Evolutionary conservation across 2,888 invertebrate genomes (phyloP), one percentile per base, ranked within the genome.

Genomic region (Coleophora flavipennella): DNA sequence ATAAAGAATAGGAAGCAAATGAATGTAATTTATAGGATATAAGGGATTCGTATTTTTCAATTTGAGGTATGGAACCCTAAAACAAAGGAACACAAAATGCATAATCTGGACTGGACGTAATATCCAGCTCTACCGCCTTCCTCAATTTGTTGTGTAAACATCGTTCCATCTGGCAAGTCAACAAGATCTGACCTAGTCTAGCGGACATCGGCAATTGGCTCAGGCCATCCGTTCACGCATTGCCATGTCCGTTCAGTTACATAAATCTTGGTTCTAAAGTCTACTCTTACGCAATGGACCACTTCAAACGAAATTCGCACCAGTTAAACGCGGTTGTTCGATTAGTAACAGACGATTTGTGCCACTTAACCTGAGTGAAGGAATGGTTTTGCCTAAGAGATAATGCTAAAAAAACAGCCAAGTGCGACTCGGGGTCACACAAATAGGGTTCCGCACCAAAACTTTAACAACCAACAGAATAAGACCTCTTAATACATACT

Each of bases 241-340:
- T 42, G 48, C 51, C 51, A 53, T 54, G 53, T 57, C 49, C 36
- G 38, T 45, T 20, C 41, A 44, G 52, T 77, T 76, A 69, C 55
- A 60, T 66, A 76, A 77, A 46, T 48, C 46, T 78, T 77, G 61
- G 62, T 20, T 3, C 59, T 59, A 72, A 77, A 48, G 38, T 53
- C 55, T 53, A 48, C 46, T 50, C 51, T 68, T 66, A 57, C 54
- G 56, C 57, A 60, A 69, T 55, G 50, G 45, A 41, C 47, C 50
- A 42, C 39, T 44, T 49, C 39, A 42, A 42, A 41, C 42, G 40
- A 40, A 36, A 46, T 39, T 39, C 27, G 41, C 25, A 14, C 28
- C 31, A 32, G 32, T 38, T 29, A 26, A 27, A 32, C 31, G 10
- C 12, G 35, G 36, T 20, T 35, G 36, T 38, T 39, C 35, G 32